A percentile compares a stretch with the other conserved stretches of the same genome.
phyloP scores from a whole-genome alignment of 2,113 vertebrate species.

The Microcebus murinus region DNA sequence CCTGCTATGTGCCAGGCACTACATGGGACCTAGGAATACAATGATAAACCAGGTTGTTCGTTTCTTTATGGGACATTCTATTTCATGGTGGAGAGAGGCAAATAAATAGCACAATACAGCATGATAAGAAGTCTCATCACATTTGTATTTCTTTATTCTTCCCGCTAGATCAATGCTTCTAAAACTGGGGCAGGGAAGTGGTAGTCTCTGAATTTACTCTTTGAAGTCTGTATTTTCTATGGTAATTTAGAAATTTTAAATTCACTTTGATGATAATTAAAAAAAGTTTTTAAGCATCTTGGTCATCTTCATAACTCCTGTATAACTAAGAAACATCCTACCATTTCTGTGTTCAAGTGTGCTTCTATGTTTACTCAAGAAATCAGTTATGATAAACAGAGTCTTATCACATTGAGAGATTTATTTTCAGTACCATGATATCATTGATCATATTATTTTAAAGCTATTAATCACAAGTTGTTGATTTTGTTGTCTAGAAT shows the following conservation, averaged over 20 bases:
- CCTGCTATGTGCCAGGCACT: neutral
- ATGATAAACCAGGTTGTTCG: neutral
- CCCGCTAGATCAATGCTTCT: neutral
- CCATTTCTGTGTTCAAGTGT: neutral
- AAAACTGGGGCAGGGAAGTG: neutral
- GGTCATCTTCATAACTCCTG: neutral
- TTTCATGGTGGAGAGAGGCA: neutral
- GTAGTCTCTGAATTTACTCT: neutral
- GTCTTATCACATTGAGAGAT: neutral
- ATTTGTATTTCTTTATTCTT: slow-evolving; percentile 14
- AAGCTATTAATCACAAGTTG: neutral
- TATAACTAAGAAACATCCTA: neutral
- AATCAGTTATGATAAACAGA: neutral
- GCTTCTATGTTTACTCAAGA: neutral
- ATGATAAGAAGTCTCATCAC: neutral
- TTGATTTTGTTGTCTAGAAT: neutral
- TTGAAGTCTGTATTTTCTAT: slow-evolving; percentile 27
- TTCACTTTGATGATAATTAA: neutral
- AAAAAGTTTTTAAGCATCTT: neutral
- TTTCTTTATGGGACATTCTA: neutral
- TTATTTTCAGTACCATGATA: neutral
- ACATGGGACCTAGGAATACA: neutral
- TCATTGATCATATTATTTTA: neutral
- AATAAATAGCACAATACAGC: neutral
- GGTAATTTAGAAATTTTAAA: neutral